Percentiles rank a stretch among this genome's conserved stretches.
Conservation (phyloP, 2,113 vertebrate species). For the Lates calcarifer region DNA sequence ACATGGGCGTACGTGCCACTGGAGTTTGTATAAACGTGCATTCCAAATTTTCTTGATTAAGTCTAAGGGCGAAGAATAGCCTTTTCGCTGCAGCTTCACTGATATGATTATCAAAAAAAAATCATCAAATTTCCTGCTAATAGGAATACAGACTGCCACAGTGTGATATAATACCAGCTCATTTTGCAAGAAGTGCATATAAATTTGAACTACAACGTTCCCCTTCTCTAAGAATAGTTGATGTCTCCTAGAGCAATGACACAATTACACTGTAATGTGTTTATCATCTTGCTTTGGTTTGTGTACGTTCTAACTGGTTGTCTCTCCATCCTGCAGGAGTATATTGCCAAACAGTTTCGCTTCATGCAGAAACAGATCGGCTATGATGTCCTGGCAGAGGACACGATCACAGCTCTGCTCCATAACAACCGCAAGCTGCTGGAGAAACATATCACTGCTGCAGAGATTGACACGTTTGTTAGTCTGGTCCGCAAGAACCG, state of each 20-base stretch:
- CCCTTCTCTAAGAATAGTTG: neutral
- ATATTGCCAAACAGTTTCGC: conserved; percentile 99
- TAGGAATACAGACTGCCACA: no score
- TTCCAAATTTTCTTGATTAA: neutral
- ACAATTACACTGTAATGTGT: neutral
- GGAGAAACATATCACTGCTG: conserved; percentile 98
- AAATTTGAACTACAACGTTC: neutral
- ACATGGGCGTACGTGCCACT: neutral
- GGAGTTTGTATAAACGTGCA: conserved; percentile 1
- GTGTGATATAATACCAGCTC: neutral
- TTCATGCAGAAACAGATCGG: conserved; percentile 99
- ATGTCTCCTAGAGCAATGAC: conserved; percentile 30
- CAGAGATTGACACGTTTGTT: conserved; percentile 98
- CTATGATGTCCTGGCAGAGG: conserved; percentile 98
- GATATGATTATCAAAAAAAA: conserved; percentile 1
- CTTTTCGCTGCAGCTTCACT: conserved; percentile 15
- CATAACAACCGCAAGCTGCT: conserved; percentile 98
- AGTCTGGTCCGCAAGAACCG: conserved; percentile 98
- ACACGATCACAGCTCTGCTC: conserved; percentile 97
- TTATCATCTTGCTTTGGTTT: conserved; percentile 7
- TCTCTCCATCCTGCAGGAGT: conserved; percentile 86
- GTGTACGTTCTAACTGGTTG: conserved; percentile 2
- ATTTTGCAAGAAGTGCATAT: neutral
- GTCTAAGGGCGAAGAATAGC: conserved; percentile 14
- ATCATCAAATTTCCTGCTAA: conserved; percentile 14